Base-by-base conservation (phyloP, 2,113 vertebrate genomes). In the Mugil cephalus region DNA sequence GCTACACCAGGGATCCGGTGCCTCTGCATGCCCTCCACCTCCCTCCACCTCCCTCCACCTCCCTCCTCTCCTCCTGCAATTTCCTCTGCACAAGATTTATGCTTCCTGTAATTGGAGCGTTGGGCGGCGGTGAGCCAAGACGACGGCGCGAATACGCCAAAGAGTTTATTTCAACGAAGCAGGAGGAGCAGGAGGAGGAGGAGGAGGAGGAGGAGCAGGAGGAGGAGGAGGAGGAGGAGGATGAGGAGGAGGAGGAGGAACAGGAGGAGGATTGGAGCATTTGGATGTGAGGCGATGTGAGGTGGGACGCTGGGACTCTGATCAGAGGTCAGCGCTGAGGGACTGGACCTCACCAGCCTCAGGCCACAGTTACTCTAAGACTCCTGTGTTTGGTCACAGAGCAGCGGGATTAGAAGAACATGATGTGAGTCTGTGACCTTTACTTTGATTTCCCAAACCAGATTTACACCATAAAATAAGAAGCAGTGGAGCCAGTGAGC, bases 41-140 rank as follows among this genome's bases (percentile, higher is more conserved):
- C 59, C 70, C 30, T 73, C 10, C n/a, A n/a, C n/a, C n/a, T n/a
- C 7, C 77, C 63, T 81, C 79, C 51, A 12, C 17, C 47, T 74
- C 68, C 47, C 50, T 30, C 38, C 35, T 39, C 66, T 68, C 68
- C 73, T 69, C 11, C 65, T 59, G 82, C 73, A 69, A 68, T 84
- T 75, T 82, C 85, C 77, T 79, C 58, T 74, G 8, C 36, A 10
- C 0, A 12, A 87, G 73, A 78, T 85, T 87, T 83, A 85, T 85
- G 79, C 82, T 76, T 85, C 67, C 84, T 85, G 70, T 87, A 78
- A 87, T 85, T 78, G 79, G 39, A 83, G 79, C 72, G 21, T 67
- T 77, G 8, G 38, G 51, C 64, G 43, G 50, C 58, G 10, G 50
- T 13, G 72, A 60, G 63, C 35, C 24, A 34, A 67, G 63, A 61